Base-by-base conservation (phyloP, 2,113 vertebrate genomes). In the Fregata magnificens region DNA sequence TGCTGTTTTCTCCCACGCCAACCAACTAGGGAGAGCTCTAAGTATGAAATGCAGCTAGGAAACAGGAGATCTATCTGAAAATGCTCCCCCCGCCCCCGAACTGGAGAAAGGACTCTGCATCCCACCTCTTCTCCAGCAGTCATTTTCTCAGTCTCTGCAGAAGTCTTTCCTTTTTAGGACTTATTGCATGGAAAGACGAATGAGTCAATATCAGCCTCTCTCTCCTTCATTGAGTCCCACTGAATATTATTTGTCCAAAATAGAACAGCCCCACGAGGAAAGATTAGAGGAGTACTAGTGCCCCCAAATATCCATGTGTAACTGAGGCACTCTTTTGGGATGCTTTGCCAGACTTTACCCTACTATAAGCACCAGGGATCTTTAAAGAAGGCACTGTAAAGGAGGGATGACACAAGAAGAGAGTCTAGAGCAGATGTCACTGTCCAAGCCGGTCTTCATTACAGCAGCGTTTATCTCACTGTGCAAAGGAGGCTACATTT, bases 61-160 rank as follows among this genome's bases (percentile, higher is more conserved):
- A 69, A 25, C 13, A 12, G 26, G 49, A 77, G 8, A 67, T 52
- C 7, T 62, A 13, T 11, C 55, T 84, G 49, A 67, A 90, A 82
- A 38, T 10, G 17, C n/a, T 12, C 38, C 10, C 4, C 7, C 7
- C 10, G 4, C 11, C 11, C 22, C 28, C 1, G 0, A 56, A 56
- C 0, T 25, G 13, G 52, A 38, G 28, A 53, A 50, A 72, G 25
- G 12, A 47, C 49, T 59, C 49, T 55, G 31, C 26, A 72, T 44
- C 29, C 29, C 62, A 59, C 42, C 8, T 66, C 32, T 47, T 40
- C 56, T 73, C 56, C 62, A 72, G 63, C 22, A 56, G n/a, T 26
- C 31, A 14, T 59, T 59, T 32, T 73, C 73, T 73, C 44, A 55
- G 13, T 11, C 29, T 79, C 52, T 49, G 49, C 40, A 77, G 18